phyloP scores from a whole-genome alignment of 1,140 invertebrate genomes.

The Zaprionus africanus region DNA sequence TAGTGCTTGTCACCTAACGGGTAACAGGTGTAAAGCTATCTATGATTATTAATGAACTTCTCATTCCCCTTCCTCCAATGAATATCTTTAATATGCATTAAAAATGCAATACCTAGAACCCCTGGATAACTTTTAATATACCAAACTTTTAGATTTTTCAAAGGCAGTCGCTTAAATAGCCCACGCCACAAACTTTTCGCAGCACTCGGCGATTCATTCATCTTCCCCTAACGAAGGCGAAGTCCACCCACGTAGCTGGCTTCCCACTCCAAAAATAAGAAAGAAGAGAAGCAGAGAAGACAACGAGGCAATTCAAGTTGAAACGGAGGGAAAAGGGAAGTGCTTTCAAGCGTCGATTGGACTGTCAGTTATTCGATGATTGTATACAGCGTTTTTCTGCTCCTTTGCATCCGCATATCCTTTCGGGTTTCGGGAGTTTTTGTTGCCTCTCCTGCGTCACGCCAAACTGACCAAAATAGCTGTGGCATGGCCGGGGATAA shows the following conservation, averaged over 20 bases:
- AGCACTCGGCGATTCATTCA: not conserved
- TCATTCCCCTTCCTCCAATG: too few species aligned
- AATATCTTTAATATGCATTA: not conserved
- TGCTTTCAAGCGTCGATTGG: slow-evolving; percentile 55
- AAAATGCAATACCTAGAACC: not conserved
- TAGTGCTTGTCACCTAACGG: too few species aligned
- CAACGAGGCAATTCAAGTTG: slow-evolving; percentile 19
- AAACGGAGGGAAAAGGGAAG: slow-evolving; percentile 22
- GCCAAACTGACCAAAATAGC: slow-evolving; percentile 56
- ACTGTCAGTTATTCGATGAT: slow-evolving; percentile 63
- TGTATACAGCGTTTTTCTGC: slow-evolving; percentile 51
- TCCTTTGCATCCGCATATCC: slow-evolving; percentile 10
- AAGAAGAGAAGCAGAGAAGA: not conserved
- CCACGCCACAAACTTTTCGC: not conserved
- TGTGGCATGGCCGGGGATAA: slow-evolving; percentile 25
- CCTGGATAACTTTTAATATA: not conserved
- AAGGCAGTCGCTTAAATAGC: not conserved
- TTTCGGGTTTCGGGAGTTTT: not conserved
- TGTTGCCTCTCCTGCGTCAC: slow-evolving; percentile 30
- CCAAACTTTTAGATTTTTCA: not conserved
- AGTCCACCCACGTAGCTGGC: not conserved
- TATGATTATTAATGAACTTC: not conserved
- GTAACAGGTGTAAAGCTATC: too few species aligned
- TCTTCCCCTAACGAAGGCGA: not conserved
- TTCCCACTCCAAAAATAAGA: not conserved